Evolutionary conservation across 53 echinoderm and acorn worm species (phyloP).

Genomic region (Apostichopus leukothele): DNA sequence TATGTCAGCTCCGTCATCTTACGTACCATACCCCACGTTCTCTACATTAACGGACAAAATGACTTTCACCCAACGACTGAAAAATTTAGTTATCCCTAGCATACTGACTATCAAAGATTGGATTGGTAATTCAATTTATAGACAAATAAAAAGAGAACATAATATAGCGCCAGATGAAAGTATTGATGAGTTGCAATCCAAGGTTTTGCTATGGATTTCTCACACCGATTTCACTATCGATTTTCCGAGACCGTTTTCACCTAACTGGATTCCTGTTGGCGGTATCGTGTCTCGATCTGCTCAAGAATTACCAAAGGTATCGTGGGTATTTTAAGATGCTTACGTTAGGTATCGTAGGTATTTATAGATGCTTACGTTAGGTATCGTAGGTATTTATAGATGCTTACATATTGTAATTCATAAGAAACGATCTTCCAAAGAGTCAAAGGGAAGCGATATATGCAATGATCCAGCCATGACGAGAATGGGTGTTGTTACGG

Average conservation of each 20-base stretch:
- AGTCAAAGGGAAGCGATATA: too few species aligned
- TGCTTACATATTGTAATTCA: too few species aligned
- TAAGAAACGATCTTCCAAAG: too few species aligned
- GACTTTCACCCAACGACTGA: conserved; percentile 1
- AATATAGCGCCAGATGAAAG: not conserved
- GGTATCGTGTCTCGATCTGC: conserved; percentile 9
- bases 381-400: too few species aligned
- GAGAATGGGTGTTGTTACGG: too few species aligned
- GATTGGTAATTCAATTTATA: not conserved
- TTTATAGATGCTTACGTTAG: too few species aligned
- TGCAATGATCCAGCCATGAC: too few species aligned
- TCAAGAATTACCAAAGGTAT: not conserved
- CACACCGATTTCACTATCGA: conserved; percentile 21
- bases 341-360: too few species aligned
- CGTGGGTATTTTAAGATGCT: too few species aligned
- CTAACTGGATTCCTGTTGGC: conserved; percentile 30
- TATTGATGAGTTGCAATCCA: not conserved
- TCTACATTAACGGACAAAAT: conserved; percentile 14
- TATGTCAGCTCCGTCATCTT: conserved; percentile 2
- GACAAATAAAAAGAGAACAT: not conserved
- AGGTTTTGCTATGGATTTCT: not conserved
- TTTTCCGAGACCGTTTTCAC: conserved; percentile 19
- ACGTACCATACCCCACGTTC: not conserved
- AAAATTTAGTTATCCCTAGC: not conserved
- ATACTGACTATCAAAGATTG: not conserved